Conservation (phyloP, 2,888 invertebrate species). For the Gastracanthus pulcherrimus region DNA sequence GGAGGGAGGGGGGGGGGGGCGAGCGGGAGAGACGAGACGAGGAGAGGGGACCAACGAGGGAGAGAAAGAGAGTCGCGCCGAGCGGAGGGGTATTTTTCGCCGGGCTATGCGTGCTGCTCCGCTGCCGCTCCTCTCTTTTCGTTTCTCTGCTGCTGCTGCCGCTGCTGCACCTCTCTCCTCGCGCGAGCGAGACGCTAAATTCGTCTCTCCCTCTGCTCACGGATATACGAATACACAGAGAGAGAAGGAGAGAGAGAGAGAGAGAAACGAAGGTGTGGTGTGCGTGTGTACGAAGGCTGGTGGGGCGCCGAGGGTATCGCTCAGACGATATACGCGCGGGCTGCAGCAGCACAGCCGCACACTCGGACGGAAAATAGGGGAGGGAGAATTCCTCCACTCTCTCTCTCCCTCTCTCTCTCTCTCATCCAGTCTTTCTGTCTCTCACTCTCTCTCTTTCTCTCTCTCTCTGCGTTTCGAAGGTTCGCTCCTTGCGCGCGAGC, state of each 20-base stretch:
- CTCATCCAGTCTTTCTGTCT: conserved; percentile 7
- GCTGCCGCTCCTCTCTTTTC: conserved; percentile 33
- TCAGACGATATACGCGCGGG: conserved; percentile 55
- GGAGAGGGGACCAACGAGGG: conserved; percentile 52
- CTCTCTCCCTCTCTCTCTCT: conserved; percentile 46
- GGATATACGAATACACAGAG: not conserved
- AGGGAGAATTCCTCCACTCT: conserved; percentile 72
- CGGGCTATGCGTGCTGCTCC: conserved; percentile 46
- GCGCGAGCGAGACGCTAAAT: conserved; percentile 49
- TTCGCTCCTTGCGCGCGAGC: not conserved
- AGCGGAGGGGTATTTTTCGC: conserved; percentile 56
- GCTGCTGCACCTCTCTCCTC: conserved; percentile 3
- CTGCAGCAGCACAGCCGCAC: conserved; percentile 66
- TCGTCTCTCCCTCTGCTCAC: conserved; percentile 36
- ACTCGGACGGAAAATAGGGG: conserved; percentile 66
- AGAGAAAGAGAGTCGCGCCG: conserved; percentile 46
- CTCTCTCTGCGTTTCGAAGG: not conserved
- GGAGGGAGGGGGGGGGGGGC: not conserved
- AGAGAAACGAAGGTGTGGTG: conserved; percentile 35
- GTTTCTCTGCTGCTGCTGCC: conserved; percentile 2
- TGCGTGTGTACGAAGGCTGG: not conserved
- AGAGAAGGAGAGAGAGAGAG: conserved; percentile 21
- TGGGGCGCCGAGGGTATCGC: too few relatives aligned
- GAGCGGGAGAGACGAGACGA: not conserved
- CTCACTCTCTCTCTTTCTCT: not conserved